phyloP scores from a whole-genome alignment of 1,140 invertebrate genomes.

The Ips nitidus region DNA sequence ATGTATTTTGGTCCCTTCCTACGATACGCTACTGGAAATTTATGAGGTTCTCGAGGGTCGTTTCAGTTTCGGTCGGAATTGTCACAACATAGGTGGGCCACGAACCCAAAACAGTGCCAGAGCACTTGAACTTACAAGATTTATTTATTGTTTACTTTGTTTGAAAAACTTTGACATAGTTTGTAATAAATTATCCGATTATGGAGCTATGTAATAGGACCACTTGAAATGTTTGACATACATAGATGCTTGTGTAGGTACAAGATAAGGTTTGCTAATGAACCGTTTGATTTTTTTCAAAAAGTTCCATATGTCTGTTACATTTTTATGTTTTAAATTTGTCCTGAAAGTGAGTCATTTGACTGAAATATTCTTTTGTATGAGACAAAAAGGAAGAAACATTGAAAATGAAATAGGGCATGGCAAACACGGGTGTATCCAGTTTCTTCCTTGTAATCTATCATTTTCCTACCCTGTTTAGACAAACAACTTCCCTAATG shows the following conservation, averaged over 20 bases:
- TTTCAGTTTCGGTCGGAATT: not conserved
- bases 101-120: not conserved
- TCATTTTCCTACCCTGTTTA: constrained; percentile 31
- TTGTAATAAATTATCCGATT: constrained; percentile 6
- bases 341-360: not conserved
- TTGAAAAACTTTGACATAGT: not conserved
- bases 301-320: too few species aligned
- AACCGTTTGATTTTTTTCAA: too few species aligned
- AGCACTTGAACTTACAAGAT: not conserved
- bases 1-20: too few species aligned
- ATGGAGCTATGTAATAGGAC: too few species aligned
- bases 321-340: not conserved
- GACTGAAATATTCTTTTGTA: not conserved
- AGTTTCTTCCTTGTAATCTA: constrained; percentile 29
- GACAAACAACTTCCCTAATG: constrained; percentile 35
- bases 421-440: constrained; percentile 6
- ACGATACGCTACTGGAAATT: too few species aligned
- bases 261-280: too few species aligned
- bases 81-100: constrained; percentile 13
- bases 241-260: too few species aligned
- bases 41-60: not conserved
- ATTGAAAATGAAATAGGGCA: not conserved
- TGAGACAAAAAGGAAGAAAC: not conserved
- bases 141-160: constrained; percentile 12
- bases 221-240: too few species aligned